A percentile compares a stretch with the other conserved stretches of the same genome.
These are phyloP conservation scores for Oriolus oriolus DNA, from an alignment of 2,113 vertebrate species.

Conservation along the genomic window DNA sequence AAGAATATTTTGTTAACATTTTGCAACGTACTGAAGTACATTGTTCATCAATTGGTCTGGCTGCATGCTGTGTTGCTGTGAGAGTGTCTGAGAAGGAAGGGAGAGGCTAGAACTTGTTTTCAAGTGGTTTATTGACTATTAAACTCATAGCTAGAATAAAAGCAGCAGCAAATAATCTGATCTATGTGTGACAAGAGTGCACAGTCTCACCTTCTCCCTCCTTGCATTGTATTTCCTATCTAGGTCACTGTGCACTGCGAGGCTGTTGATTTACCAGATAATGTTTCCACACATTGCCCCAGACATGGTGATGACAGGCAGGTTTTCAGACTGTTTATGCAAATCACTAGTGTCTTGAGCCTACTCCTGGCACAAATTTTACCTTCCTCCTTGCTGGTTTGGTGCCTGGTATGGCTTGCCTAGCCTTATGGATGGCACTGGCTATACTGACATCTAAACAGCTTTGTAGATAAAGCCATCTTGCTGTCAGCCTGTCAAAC, in stretches of 20 bases:
- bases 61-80: background rate
- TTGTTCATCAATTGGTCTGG: background rate
- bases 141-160: constrained; percentile 1
- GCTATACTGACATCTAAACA: background rate
- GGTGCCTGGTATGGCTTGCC: background rate
- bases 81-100: background rate
- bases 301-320: background rate
- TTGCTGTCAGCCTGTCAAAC: constrained; percentile 2
- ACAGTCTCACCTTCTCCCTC: background rate
- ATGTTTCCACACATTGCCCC: background rate
- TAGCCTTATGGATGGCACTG: background rate
- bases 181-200: background rate
- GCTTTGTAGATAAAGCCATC: constrained; percentile 30
- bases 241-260: constrained; percentile 3
- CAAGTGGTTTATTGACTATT: background rate
- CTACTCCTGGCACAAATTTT: background rate
- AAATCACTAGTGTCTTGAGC: background rate
- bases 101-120: constrained; percentile 14
- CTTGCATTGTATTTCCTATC: constrained; percentile 23
- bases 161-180: constrained; percentile 10
- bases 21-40: background rate
- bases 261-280: constrained; percentile 19
- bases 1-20: constrained; percentile 6
- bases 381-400: background rate
- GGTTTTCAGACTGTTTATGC: background rate